Evolutionary conservation across 2,113 vertebrate species (phyloP), one percentile per base, ranked within the genome.

Genomic region (Raphicerus campestris): DNA sequence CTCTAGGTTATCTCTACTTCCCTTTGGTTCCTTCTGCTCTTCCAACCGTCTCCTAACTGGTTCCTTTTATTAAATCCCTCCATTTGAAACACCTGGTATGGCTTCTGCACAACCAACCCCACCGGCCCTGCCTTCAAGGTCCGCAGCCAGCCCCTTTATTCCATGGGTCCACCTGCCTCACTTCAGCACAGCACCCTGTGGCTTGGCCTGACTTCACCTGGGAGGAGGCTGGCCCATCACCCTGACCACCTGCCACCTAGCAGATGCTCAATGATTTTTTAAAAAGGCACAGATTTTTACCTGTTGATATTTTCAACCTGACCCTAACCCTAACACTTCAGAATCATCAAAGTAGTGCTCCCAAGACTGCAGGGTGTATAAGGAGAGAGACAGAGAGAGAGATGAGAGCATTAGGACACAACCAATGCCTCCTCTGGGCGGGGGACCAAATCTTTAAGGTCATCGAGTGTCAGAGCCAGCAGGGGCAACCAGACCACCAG

Each of bases 321-420:
- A 35, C 66, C 9, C n/a, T 70, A 70, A 35, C 9, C 4, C 66
- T 70, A 20, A 70, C 8, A 70, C 26, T 32, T 28, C 14, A 13
- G 56, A 93, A 35, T 84, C 32, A 1, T 35, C 39, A 42, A 42
- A 42, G 39, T 42, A 42, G 39, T 5, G 39, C 26, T 83, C 10
- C 42, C 10, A n/a, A 42, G 53, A 39, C 53, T 39, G 0, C 0
- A 0, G 28, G 30, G 7, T 42, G 0, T 7, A 2, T 61, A 49
- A 63, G 26, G 30, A 47, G 19, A 39, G 42, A 39, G 42, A 35
- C 14, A 53, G 42, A 63, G 6, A 24, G 2, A 63, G 20, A 77
- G 3, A 49, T 1, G 20, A 14, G 5, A 9, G 14, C 19, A 32
- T 55, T 1, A 30, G 10, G 28, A 30, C 75, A 32, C 10, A 1